These are phyloP conservation scores for Proteles cristata DNA, from an alignment of 2,113 vertebrate genomes.

Conservation along the genomic window DNA sequence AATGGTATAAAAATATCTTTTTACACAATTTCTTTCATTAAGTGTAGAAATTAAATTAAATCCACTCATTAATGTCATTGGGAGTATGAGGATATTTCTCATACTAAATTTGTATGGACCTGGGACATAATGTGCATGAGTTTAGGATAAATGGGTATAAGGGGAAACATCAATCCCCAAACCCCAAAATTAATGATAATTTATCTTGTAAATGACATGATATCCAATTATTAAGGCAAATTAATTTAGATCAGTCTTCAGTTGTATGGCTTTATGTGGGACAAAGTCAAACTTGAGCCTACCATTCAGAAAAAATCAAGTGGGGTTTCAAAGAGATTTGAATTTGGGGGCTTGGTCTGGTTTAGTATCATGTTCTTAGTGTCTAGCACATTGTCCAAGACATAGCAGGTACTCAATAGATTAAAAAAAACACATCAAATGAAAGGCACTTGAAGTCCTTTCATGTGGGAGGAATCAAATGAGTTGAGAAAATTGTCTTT, in stretches of 20 bases:
- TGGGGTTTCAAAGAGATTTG: neutral
- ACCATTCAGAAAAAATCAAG: neutral
- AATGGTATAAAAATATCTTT: constrained; percentile 80
- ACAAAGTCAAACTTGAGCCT: neutral
- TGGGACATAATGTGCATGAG: neutral
- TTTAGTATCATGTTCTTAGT: neutral
- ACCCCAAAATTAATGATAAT: neutral
- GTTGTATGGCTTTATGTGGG: neutral
- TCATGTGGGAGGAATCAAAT: neutral
- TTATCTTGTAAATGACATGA: neutral
- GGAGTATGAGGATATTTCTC: neutral
- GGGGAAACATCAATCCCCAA: neutral
- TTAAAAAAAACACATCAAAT: neutral
- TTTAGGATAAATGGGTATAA: neutral
- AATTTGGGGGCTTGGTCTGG: neutral
- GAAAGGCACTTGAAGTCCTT: neutral
- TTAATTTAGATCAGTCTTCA: neutral
- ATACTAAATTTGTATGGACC: neutral
- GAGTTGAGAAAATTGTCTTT: neutral
- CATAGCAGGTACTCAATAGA: neutral
- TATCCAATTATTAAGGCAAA: neutral
- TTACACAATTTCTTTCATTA: constrained; percentile 80
- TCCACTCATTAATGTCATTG: constrained; percentile 39
- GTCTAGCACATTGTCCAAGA: neutral
- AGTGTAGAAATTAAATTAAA: constrained; percentile 79